Evolutionary conservation across 2,888 invertebrate species (phyloP).

Genomic region (Notodonta dromedarius): DNA sequence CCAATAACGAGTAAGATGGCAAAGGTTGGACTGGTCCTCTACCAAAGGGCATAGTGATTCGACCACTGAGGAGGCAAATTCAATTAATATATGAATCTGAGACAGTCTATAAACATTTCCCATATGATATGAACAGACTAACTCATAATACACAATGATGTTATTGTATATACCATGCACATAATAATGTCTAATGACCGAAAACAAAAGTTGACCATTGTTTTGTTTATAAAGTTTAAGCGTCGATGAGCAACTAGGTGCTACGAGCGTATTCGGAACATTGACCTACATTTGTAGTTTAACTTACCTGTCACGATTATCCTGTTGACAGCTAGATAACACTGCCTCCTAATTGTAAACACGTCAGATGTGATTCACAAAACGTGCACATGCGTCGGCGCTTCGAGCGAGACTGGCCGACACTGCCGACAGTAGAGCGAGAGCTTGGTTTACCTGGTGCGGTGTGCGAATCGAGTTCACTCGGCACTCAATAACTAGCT

Average conservation of each 20-base stretch:
- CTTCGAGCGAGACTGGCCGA: conserved; percentile 63
- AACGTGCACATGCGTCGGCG: conserved; percentile 61
- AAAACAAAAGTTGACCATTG: conserved; percentile 65
- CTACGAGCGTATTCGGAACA: conserved; percentile 48
- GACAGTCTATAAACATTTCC: too few species aligned
- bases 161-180: background rate
- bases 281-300: conserved; percentile 64
- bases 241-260: conserved; percentile 19
- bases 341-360: conserved; percentile 75
- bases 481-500: conserved; percentile 42
- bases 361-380: conserved; percentile 42
- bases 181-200: conserved; percentile 40
- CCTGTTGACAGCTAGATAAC: conserved; percentile 60
- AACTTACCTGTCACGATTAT: conserved; percentile 73
- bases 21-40: too few species aligned
- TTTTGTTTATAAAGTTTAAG: conserved; percentile 57
- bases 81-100: too few species aligned
- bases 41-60: too few species aligned
- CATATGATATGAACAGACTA: background rate
- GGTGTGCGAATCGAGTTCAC: conserved; percentile 69
- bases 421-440: conserved; percentile 38
- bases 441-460: conserved; percentile 32
- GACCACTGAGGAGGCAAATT: too few species aligned
- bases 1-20: too few species aligned
- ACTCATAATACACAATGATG: background rate